phyloP scores from a whole-genome alignment of 2,888 invertebrate genomes.

The Aporophyla nigra region DNA sequence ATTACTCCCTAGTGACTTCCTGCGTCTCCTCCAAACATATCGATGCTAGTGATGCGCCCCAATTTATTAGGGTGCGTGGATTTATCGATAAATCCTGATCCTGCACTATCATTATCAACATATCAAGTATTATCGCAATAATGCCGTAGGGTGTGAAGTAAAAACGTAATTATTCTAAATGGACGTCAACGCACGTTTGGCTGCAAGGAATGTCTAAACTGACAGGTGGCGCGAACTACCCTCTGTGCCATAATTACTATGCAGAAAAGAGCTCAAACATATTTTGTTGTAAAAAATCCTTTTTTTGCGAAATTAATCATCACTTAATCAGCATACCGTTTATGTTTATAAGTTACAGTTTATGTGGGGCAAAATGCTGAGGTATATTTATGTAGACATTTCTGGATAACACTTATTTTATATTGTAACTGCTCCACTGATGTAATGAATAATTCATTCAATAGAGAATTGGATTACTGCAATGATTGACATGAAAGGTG shows the following conservation, averaged over 20 bases:
- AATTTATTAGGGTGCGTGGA: constrained; percentile 45
- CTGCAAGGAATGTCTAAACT: constrained; percentile 17
- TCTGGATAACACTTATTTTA: constrained; percentile 14
- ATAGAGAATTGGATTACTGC: neutral
- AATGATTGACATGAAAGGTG: neutral
- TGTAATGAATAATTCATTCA: constrained; percentile 25
- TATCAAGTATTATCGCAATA: constrained; percentile 33
- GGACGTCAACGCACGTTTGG: constrained; percentile 15
- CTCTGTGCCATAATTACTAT: constrained; percentile 38
- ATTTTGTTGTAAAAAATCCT: constrained; percentile 23
- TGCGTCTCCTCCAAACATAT: constrained; percentile 60
- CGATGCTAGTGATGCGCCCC: constrained; percentile 63
- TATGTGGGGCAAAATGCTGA: constrained; percentile 13
- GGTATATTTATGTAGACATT: constrained; percentile 16
- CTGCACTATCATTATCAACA: constrained; percentile 37
- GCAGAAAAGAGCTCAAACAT: constrained; percentile 28
- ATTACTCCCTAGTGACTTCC: constrained; percentile 72
- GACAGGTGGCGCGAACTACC: constrained; percentile 46
- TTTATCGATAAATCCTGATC: constrained; percentile 57
- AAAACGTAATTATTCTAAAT: constrained; percentile 49
- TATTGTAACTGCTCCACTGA: constrained; percentile 1
- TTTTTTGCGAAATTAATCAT: constrained; percentile 52
- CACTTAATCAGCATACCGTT: constrained; percentile 36
- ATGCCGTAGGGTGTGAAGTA: constrained; percentile 40
- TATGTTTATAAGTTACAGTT: constrained; percentile 8